These are phyloP conservation scores for Rhimphoctona megacephalus DNA, from an alignment of 2,888 invertebrate species.

Conservation along the genomic window DNA sequence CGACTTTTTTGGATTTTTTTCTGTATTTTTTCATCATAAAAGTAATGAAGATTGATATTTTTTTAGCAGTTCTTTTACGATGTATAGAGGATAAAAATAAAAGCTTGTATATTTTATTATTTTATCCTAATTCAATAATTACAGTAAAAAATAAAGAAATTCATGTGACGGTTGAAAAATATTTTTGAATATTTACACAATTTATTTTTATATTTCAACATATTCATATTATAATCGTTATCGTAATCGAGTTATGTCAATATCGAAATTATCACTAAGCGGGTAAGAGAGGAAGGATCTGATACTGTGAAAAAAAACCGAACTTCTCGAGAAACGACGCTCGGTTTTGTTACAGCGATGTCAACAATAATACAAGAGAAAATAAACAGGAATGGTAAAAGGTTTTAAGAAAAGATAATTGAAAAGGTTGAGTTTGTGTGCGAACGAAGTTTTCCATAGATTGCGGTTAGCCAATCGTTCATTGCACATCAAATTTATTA, in stretches of 20 bases:
- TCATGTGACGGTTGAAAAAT: background rate
- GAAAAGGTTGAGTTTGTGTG: slow-evolving; percentile 14
- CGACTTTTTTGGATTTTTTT: background rate
- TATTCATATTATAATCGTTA: slow-evolving; percentile 79
- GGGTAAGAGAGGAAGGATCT: slow-evolving; percentile 58
- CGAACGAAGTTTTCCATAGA: slow-evolving; percentile 49
- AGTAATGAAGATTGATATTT: background rate
- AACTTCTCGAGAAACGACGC: slow-evolving; percentile 40
- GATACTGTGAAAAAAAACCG: slow-evolving; percentile 17
- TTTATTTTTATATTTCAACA: slow-evolving; percentile 84
- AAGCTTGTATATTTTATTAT: background rate
- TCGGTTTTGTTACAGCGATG: slow-evolving; percentile 25
- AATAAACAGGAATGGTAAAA: slow-evolving; percentile 58
- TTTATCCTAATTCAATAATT: background rate
- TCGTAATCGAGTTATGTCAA: slow-evolving; percentile 81
- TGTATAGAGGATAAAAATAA: background rate
- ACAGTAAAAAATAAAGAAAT: background rate
- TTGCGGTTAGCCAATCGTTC: slow-evolving; percentile 37
- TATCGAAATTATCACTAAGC: slow-evolving; percentile 79
- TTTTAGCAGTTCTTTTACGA: background rate
- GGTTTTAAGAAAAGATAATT: slow-evolving; percentile 36
- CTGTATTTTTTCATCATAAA: background rate
- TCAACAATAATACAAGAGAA: slow-evolving; percentile 8
- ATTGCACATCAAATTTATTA: slow-evolving; percentile 28
- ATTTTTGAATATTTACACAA: slow-evolving; percentile 82